Conservation (phyloP, 2,888 invertebrate species). For the Polylopha cassiicola region DNA sequence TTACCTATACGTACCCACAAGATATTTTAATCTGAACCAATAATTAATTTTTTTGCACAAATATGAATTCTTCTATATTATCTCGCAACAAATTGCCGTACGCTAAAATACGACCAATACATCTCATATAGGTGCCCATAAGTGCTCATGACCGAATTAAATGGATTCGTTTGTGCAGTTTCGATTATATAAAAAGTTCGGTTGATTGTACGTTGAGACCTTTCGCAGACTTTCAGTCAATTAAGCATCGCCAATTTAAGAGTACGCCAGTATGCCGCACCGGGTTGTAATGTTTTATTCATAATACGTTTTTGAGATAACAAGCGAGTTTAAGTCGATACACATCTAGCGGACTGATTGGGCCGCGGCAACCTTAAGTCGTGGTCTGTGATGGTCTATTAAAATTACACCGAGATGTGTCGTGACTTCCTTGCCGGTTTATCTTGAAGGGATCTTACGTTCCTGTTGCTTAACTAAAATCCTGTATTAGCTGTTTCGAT, state of each 20-base stretch:
- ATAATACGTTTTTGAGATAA: slow-evolving; percentile 76
- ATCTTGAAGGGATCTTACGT: no score
- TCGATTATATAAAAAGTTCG: slow-evolving; percentile 46
- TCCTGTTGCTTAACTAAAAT: no score
- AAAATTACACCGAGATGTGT: slow-evolving; percentile 41
- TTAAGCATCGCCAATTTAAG: slow-evolving; percentile 74
- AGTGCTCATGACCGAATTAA: no score
- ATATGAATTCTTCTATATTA: no score
- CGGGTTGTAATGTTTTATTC: slow-evolving; percentile 73
- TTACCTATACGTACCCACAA: no score
- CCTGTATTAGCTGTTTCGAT: no score
- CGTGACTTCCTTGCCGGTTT: slow-evolving; percentile 19
- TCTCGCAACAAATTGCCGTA: no score
- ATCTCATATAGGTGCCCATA: no score
- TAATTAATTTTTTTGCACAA: no score
- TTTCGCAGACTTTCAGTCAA: slow-evolving; percentile 73
- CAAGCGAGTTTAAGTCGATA: slow-evolving; percentile 72
- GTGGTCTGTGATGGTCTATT: slow-evolving; percentile 48
- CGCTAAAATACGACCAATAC: no score
- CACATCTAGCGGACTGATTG: slow-evolving; percentile 72
- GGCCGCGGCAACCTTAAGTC: slow-evolving; percentile 40
- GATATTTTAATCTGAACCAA: no score
- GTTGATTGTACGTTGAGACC: slow-evolving; percentile 31
- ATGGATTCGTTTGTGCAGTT: slow-evolving; percentile 44
- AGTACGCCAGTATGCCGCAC: slow-evolving; percentile 56